Percentiles rank a stretch among this genome's conserved stretches.
Conservation (phyloP, 2,113 vertebrate genomes). For the Rhinolophus ferrumequinum region DNA sequence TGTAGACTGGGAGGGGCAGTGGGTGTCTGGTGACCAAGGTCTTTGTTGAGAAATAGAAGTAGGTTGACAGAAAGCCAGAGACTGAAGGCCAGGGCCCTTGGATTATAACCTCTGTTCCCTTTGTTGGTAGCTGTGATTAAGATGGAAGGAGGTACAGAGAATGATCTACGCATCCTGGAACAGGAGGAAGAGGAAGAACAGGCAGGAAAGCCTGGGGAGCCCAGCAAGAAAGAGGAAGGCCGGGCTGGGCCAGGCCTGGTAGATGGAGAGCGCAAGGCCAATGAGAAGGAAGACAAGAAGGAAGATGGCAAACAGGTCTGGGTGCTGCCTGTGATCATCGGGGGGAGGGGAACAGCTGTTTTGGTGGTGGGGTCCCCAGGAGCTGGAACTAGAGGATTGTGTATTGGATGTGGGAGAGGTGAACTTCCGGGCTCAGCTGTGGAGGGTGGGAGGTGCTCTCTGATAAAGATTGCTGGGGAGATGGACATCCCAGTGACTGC, state of each 20-base stretch:
- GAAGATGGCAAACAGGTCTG: constrained; percentile 82
- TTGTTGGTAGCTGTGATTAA: constrained; percentile 91
- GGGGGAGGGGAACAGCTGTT: not conserved
- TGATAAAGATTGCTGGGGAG: not conserved
- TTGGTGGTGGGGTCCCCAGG: rapidly evolving
- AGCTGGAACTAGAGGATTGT: not conserved
- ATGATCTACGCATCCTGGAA: constrained; percentile 93
- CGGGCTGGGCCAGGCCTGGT: constrained; percentile 46
- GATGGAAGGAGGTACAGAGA: constrained; percentile 95
- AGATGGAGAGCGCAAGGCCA: constrained; percentile 78
- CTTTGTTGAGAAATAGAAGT: not conserved
- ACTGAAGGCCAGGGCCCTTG: not conserved
- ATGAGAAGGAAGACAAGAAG: constrained; percentile 82
- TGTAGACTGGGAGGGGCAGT: not conserved
- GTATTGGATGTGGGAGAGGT: not conserved
- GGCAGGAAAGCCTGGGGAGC: constrained; percentile 80
- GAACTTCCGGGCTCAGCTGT: not conserved
- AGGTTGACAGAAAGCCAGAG: not conserved
- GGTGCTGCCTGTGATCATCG: not conserved
- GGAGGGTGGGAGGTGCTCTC: not conserved
- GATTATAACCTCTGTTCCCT: not conserved
- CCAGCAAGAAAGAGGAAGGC: constrained; percentile 82
- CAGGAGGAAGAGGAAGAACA: constrained; percentile 90
- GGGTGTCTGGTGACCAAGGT: not conserved
- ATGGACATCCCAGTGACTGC: not conserved